phyloP scores from a whole-genome alignment of 2,113 vertebrate genomes.

The Acanthochromis polyacanthus region DNA sequence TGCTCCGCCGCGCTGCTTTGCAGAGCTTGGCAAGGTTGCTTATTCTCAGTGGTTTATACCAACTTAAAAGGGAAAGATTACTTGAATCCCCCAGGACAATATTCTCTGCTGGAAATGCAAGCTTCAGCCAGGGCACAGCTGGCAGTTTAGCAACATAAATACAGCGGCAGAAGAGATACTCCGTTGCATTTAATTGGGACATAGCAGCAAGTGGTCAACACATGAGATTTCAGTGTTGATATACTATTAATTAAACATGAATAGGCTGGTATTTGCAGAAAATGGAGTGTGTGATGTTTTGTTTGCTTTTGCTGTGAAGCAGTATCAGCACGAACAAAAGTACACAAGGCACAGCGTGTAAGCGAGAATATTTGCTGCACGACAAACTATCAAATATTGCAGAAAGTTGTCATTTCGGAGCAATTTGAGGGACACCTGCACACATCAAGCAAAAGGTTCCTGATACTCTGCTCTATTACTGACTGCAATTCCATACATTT shows the following conservation, averaged over 20 bases:
- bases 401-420: conserved; percentile 20
- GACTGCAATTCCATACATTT: conserved; percentile 28
- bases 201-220: conserved; percentile 30
- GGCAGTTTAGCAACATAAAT: conserved; percentile 20
- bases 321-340: conserved; percentile 16
- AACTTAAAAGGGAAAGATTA: conserved; percentile 58
- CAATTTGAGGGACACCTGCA: conserved; percentile 34
- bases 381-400: conserved; percentile 30
- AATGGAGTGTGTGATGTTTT: background rate
- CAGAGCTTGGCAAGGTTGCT: conserved; percentile 44
- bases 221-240: conserved; percentile 1
- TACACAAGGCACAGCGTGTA: conserved; percentile 17
- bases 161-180: background rate
- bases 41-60: conserved; percentile 52
- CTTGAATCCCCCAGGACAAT: conserved; percentile 42
- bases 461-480: conserved; percentile 8
- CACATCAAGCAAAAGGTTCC: conserved; percentile 5
- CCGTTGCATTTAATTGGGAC: conserved; percentile 20
- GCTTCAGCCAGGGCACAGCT: conserved; percentile 46
- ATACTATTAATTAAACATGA: conserved; percentile 13
- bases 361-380: conserved; percentile 30
- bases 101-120: conserved; percentile 38
- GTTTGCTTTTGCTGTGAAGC: conserved; percentile 2
- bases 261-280: background rate
- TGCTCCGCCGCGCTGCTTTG: background rate